Percentiles rank a stretch among this genome's conserved stretches.
Evolutionary conservation across 2,797 vertebrate genomes (phyloP).

Genomic region (Avahi laniger): DNA sequence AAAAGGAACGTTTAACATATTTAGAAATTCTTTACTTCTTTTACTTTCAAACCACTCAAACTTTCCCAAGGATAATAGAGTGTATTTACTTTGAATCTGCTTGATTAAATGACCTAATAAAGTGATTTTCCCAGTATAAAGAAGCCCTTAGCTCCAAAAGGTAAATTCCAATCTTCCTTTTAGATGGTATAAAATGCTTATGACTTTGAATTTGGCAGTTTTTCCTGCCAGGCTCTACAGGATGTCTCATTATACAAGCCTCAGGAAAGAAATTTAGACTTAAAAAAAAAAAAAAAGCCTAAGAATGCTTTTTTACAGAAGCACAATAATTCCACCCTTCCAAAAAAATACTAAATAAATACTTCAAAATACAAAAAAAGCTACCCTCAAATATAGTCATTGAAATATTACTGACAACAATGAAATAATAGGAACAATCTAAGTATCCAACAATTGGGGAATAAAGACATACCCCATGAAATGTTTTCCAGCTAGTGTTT

Average conservation of each 20-base stretch:
- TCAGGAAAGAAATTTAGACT: slow-evolving; percentile 54
- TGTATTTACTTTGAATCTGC: slow-evolving; percentile 37
- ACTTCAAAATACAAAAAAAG: not conserved
- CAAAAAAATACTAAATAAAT: slow-evolving; percentile 8
- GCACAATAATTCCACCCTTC: not conserved
- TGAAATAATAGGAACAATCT: not conserved
- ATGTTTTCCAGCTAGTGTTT: not conserved
- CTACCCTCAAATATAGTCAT: not conserved
- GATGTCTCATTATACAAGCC: slow-evolving; percentile 60
- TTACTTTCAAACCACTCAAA: slow-evolving; percentile 41
- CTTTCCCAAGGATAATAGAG: slow-evolving; percentile 46
- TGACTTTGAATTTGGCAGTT: slow-evolving; percentile 63
- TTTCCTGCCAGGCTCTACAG: slow-evolving; percentile 42
- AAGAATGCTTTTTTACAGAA: slow-evolving; percentile 36
- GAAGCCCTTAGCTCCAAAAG: slow-evolving; percentile 59
- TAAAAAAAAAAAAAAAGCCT: not conserved
- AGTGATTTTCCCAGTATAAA: slow-evolving; percentile 28
- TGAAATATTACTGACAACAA: not conserved
- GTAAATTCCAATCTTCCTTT: slow-evolving; percentile 65
- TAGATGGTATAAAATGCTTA: slow-evolving; percentile 50
- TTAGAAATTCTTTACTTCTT: slow-evolving; percentile 23
- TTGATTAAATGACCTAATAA: slow-evolving; percentile 60
- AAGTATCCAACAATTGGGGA: not conserved
- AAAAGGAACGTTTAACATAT: not conserved
- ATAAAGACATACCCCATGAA: not conserved